These are phyloP conservation scores for Hylia prasina DNA, from an alignment of 2,113 vertebrate genomes.

Conservation along the genomic window DNA sequence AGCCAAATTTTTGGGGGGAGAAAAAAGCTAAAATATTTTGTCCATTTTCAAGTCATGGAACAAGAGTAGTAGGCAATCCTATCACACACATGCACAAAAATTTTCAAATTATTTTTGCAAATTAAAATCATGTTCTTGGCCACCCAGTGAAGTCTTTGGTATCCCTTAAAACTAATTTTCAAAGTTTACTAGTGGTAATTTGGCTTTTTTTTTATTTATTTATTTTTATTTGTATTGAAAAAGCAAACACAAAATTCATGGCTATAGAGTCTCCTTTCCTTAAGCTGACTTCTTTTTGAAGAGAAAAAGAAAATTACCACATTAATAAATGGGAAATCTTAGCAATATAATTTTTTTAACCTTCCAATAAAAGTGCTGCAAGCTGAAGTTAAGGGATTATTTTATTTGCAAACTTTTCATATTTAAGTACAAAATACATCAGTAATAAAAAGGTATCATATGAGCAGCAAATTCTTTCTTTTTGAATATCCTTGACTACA, in stretches of 20 bases:
- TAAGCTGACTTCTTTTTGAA: neutral
- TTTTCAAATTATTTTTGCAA: neutral
- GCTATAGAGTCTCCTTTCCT: neutral
- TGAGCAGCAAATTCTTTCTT: neutral
- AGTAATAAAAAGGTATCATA: neutral
- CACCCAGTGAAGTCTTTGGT: neutral
- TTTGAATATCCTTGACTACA: neutral
- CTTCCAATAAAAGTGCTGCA: neutral
- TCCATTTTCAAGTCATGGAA: rapidly evolving
- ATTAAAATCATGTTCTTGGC: neutral
- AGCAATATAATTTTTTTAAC: neutral
- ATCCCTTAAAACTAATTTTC: neutral
- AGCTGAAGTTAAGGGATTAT: neutral
- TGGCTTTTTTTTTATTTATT: rapidly evolving
- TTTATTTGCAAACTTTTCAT: neutral
- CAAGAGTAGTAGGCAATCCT: neutral
- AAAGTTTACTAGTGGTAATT: neutral
- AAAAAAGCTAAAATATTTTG: neutral
- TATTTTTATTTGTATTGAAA: neutral
- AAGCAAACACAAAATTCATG: neutral
- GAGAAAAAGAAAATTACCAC: neutral
- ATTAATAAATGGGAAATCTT: neutral
- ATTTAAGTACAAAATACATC: neutral
- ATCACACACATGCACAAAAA: neutral
- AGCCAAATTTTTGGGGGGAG: neutral